These are phyloP conservation scores for Calameuta filiformis DNA, from an alignment of 2,888 invertebrate species.

Conservation along the genomic window DNA sequence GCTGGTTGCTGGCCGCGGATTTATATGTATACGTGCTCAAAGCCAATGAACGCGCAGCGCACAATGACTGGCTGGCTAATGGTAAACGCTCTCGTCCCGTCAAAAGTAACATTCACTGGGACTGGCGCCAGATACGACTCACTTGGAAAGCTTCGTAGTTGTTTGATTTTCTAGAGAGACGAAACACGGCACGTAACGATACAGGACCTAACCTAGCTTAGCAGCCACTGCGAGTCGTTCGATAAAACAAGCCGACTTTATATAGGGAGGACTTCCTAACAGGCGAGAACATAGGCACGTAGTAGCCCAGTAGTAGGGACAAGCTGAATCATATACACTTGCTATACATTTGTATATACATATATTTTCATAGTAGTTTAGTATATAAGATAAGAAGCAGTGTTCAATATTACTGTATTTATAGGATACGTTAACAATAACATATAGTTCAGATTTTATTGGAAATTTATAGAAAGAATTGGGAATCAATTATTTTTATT, in stretches of 20 bases:
- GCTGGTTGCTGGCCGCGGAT: neutral
- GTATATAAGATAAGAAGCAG: neutral
- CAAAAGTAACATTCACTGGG: neutral
- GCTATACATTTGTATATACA: neutral
- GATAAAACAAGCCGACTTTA: neutral
- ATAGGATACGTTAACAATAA: neutral
- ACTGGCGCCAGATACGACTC: neutral
- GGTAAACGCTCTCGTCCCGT: neutral
- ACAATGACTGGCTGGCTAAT: neutral
- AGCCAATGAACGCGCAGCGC: neutral
- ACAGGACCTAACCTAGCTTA: neutral
- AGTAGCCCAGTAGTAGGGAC: neutral
- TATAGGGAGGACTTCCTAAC: neutral
- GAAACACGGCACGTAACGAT: neutral
- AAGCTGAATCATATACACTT: neutral
- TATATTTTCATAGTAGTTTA: neutral
- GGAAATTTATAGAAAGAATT: neutral
- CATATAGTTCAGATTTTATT: neutral
- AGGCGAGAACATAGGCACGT: neutral
- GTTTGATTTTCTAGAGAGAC: neutral
- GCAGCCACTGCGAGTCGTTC: neutral
- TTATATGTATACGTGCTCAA: neutral
- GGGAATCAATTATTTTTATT: neutral
- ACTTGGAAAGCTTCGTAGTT: neutral
- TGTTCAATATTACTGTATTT: neutral